phyloP scores from a whole-genome alignment of 2,113 vertebrate genomes.

The Irena cyanogastra region DNA sequence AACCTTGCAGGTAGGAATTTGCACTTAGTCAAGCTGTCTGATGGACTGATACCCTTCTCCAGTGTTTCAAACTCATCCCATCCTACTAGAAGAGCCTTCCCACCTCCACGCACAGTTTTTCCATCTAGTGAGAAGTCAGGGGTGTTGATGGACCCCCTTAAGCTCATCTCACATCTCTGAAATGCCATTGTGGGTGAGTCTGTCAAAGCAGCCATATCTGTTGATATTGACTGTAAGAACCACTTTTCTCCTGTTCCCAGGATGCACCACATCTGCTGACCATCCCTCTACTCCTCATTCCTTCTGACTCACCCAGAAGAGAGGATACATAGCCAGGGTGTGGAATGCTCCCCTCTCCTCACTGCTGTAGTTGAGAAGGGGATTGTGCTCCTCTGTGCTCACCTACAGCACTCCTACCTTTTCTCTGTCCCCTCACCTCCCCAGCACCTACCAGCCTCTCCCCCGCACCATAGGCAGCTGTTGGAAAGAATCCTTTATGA shows the following conservation, averaged over 20 bases:
- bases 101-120: fast-evolving
- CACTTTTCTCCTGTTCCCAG: fast-evolving
- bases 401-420: not conserved
- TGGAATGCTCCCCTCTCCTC: not conserved
- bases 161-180: not conserved
- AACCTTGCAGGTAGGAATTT: not conserved
- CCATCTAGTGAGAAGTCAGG: not conserved
- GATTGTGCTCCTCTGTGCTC: not conserved
- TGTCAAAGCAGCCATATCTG: not conserved
- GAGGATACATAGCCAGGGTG: fast-evolving
- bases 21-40: not conserved
- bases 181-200: not conserved
- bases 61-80: not conserved
- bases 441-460: not conserved
- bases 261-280: fast-evolving
- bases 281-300: not conserved
- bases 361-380: not conserved
- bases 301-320: not conserved
- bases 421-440: not conserved
- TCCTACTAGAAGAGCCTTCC: not conserved
- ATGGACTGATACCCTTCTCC: not conserved
- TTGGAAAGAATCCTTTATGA: not conserved
- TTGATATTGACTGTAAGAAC: fast-evolving
- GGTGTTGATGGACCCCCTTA: too few species aligned
- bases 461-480: fast-evolving